Evolutionary conservation across 2,888 invertebrate species (phyloP), one percentile per base, ranked within the genome.

Genomic region (Augiades crinisus): DNA sequence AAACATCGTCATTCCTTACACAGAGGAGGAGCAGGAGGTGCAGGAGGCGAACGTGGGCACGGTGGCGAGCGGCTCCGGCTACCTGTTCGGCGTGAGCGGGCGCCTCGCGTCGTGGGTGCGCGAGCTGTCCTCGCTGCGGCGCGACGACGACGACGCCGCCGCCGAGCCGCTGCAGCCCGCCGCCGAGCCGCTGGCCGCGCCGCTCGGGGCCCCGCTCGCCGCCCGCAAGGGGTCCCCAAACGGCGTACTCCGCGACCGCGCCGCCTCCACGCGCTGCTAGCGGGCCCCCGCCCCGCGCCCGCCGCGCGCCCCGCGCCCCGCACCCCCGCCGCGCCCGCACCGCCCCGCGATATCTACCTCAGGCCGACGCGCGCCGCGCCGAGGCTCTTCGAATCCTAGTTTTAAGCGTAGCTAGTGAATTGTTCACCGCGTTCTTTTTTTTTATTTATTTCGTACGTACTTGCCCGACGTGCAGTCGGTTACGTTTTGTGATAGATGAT

Each of bases 101-200:
- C 84, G 88, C 5, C 81, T 89, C 36, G 87, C 88, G 55, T 85
- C 86, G 58, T 89, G 89, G 89, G 88, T 88, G 67, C 87, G 87
- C 68, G 87, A 88, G 71, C 76, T 89, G 69, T 81, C 87, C 16
- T 82, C 85, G 56, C 79, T 85, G 69, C 83, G 85, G 54, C 81
- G 68, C 81, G 82, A n/a, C 58, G 57, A 68, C 36, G 72, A 75
- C 14, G 78, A 81, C 71, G 84, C 82, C 75, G 84, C 83, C 36
- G 84, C 74, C 55, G 72, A 74, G 70, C 75, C 72, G 60, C 69
- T 72, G 65, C 72, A 68, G 70, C 74, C 73, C 55, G 44, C 49
- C 54, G 33, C 57, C 6, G 13, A 59, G 52, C 40, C 49, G 47
- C 47, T 50, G 57, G 37, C 49, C 43, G 24, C 62, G 31, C 60